phyloP scores from a whole-genome alignment of 1,140 invertebrate genomes.

The Microplitis mediator region DNA sequence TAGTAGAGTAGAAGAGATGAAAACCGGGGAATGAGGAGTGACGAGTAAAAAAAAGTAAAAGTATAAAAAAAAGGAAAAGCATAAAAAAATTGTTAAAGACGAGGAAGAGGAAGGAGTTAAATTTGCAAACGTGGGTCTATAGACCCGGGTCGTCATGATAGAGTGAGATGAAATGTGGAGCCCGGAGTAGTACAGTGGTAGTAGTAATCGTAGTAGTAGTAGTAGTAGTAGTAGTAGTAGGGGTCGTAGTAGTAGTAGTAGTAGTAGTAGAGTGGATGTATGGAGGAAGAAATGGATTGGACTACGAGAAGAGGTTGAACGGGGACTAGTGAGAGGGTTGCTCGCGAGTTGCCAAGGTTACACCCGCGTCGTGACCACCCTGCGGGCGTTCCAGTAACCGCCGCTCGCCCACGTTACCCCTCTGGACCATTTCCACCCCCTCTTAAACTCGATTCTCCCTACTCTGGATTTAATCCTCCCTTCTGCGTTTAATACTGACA shows the following conservation, averaged over 20 bases:
- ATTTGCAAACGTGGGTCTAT: slow-evolving; percentile 22
- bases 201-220: neutral
- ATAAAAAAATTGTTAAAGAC: neutral
- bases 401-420: slow-evolving; percentile 29
- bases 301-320: neutral
- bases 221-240: neutral
- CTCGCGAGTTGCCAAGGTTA: slow-evolving; percentile 55
- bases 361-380: slow-evolving; percentile 52
- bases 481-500: slow-evolving; percentile 24
- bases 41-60: neutral
- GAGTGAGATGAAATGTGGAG: neutral
- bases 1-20: neutral
- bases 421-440: slow-evolving; percentile 32
- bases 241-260: neutral
- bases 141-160: neutral
- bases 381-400: slow-evolving; percentile 38
- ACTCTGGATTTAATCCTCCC: neutral
- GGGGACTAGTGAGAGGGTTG: slow-evolving; percentile 26
- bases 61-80: neutral
- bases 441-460: slow-evolving; percentile 2
- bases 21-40: slow-evolving; percentile 8
- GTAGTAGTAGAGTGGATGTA: neutral
- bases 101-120: slow-evolving; percentile 10
- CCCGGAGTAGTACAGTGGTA: neutral
- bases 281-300: neutral